These are phyloP conservation scores for Kryphioiulus occultus DNA, from an alignment of 2,888 invertebrate species.

Conservation along the genomic window DNA sequence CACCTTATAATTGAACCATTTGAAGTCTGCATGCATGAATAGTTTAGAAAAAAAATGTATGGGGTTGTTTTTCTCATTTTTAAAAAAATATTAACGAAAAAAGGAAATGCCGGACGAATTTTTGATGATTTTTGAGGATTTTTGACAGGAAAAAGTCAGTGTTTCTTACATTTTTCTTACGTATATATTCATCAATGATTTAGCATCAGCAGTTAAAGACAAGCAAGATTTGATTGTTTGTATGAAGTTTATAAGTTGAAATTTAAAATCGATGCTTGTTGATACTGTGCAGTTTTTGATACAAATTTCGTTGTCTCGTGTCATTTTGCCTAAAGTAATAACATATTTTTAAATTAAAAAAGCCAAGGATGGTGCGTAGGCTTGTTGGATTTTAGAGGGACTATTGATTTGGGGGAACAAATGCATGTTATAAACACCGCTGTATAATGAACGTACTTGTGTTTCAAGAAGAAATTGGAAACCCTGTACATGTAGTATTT, in stretches of 20 bases:
- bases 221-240: neutral
- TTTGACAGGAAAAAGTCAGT: neutral
- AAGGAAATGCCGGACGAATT: neutral
- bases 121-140: neutral
- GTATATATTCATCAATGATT: neutral
- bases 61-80: slow-evolving; percentile 14
- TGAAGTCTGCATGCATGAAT: slow-evolving; percentile 37
- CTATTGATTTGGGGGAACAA: no score
- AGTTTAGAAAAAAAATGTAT: neutral
- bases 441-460: no score
- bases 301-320: neutral
- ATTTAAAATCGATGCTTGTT: neutral
- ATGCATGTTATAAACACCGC: no score
- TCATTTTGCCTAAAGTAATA: neutral
- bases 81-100: neutral
- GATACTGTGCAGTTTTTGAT: slow-evolving; percentile 16
- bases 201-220: neutral
- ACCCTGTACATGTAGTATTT: no score
- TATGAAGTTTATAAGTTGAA: no score
- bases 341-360: neutral
- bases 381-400: no score
- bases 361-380: slow-evolving; percentile 12
- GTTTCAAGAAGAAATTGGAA: no score
- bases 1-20: slow-evolving; percentile 39
- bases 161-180: neutral